A percentile compares a stretch with the other conserved stretches of the same genome.
Conservation (phyloP, 2,113 vertebrate species). For the Hypanus sabinus region DNA sequence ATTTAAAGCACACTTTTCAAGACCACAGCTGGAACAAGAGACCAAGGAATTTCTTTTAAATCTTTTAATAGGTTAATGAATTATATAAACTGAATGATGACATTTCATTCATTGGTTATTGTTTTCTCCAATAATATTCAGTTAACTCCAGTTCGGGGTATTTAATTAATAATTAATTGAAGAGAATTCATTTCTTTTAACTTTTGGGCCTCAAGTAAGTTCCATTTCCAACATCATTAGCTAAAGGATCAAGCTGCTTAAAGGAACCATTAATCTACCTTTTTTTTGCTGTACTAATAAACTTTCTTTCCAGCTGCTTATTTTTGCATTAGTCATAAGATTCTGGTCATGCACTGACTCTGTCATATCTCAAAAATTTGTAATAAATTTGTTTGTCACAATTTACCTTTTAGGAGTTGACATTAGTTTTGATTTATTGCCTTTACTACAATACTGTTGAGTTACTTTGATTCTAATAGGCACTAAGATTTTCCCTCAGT, state of each 20-base stretch:
- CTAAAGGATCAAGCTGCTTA: background rate
- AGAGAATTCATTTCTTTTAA: background rate
- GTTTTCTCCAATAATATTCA: background rate
- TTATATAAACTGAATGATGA: background rate
- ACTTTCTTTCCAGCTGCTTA: background rate
- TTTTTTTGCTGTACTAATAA: background rate
- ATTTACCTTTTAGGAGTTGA: background rate
- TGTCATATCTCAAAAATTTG: background rate
- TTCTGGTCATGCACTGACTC: background rate
- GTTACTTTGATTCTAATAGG: background rate
- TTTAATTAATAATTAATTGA: background rate
- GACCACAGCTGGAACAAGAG: background rate
- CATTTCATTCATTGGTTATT: background rate
- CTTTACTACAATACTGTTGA: background rate
- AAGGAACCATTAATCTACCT: background rate
- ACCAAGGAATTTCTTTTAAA: background rate
- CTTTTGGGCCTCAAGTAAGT: background rate
- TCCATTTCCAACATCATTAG: background rate
- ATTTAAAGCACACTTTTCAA: background rate
- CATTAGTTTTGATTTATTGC: constrained; percentile 3
- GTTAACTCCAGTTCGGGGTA: background rate
- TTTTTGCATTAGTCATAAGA: background rate
- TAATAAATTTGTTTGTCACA: background rate
- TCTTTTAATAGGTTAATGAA: background rate
- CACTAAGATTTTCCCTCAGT: background rate